Conservation (phyloP, 2,113 vertebrate species). For the Sylvilagus bachmani region DNA sequence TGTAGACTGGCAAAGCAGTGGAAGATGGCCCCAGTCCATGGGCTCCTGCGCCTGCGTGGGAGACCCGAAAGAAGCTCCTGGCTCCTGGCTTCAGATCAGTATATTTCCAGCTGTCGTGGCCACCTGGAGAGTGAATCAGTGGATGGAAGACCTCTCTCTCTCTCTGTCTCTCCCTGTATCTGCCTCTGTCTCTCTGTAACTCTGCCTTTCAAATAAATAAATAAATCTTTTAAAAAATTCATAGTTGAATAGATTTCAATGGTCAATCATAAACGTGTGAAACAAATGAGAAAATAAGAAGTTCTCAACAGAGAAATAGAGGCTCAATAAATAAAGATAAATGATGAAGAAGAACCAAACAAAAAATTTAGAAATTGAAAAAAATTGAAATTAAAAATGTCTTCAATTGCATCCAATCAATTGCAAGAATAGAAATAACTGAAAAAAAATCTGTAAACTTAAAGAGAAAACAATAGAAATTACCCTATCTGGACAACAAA, state of each 20-base stretch:
- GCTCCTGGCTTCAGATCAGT: too few relatives aligned
- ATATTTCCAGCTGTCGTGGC: too few relatives aligned
- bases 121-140: too few relatives aligned
- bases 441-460: not conserved
- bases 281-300: not conserved
- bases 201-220: too few relatives aligned
- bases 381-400: not conserved
- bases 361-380: not conserved
- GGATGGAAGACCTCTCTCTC: too few relatives aligned
- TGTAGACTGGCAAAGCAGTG: too few relatives aligned
- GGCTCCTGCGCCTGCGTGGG: too few relatives aligned
- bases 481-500: not conserved
- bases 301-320: not conserved
- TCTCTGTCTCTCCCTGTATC: too few relatives aligned
- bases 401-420: not conserved
- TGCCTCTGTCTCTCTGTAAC: too few relatives aligned
- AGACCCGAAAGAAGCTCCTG: too few relatives aligned
- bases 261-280: not conserved
- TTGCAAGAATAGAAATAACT: not conserved
- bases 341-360: not conserved
- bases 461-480: not conserved
- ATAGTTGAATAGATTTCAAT: not conserved
- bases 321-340: not conserved
- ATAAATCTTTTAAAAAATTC: too few relatives aligned
- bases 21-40: too few relatives aligned